A percentile compares a stretch with the other conserved stretches of the same genome.
Conservation (phyloP, 2,888 invertebrate genomes). For the Parnassius glacialis region DNA sequence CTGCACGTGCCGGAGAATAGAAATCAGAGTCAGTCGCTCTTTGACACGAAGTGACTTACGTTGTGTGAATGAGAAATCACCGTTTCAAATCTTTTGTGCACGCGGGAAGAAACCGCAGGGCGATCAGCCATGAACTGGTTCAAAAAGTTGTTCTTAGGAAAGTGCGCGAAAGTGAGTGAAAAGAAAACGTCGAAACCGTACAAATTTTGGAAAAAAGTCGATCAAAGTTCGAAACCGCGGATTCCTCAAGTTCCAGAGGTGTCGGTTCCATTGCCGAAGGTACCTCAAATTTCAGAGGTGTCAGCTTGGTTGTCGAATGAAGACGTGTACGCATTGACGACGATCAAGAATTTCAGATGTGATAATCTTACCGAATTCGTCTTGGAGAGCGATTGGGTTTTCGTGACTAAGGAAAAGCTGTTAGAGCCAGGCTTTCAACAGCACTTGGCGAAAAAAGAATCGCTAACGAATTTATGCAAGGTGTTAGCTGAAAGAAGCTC, state of each 20-base stretch:
- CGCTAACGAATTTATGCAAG: slow-evolving; percentile 54
- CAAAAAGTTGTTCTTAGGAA: slow-evolving; percentile 83
- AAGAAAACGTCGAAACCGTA: slow-evolving; percentile 31
- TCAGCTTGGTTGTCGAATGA: slow-evolving; percentile 33
- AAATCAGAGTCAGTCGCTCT: slow-evolving; percentile 45
- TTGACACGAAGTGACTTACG: slow-evolving; percentile 36
- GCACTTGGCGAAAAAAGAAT: slow-evolving; percentile 48
- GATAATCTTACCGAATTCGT: slow-evolving; percentile 59
- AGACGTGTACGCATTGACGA: slow-evolving; percentile 64
- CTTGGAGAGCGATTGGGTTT: slow-evolving; percentile 67
- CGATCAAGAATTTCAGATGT: slow-evolving; percentile 60
- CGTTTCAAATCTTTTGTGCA: slow-evolving; percentile 82
- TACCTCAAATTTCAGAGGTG: slow-evolving; percentile 37
- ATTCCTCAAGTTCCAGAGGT: slow-evolving; percentile 25
- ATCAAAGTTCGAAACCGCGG: slow-evolving; percentile 6
- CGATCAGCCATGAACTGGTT: slow-evolving; percentile 83
- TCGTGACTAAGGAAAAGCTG: slow-evolving; percentile 55
- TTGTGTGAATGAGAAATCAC: slow-evolving; percentile 81
- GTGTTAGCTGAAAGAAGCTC: slow-evolving; percentile 45
- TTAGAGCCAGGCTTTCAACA: slow-evolving; percentile 61
- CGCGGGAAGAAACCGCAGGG: slow-evolving; percentile 83
- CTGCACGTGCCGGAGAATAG: slow-evolving; percentile 60
- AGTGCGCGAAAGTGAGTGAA: slow-evolving; percentile 68
- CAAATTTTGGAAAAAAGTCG: slow-evolving; percentile 29
- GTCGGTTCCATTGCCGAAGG: slow-evolving; percentile 1